Percentiles rank a stretch among this genome's conserved stretches.
phyloP scores from a whole-genome alignment of 2,113 vertebrate species.

The Synchiropus splendidus region DNA sequence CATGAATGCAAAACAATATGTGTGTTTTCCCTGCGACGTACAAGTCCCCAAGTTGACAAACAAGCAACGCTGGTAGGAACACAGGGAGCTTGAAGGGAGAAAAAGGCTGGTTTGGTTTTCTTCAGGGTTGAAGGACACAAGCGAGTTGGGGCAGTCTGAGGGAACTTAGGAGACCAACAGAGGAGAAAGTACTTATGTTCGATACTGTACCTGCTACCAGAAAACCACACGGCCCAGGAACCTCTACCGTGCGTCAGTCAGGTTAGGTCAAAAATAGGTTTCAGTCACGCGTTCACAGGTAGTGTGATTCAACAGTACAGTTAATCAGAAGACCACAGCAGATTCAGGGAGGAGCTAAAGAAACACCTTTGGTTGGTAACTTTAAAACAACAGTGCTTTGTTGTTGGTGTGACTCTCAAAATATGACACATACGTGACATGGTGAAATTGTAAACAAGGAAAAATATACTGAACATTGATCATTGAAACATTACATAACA shows the following conservation, averaged over 20 bases:
- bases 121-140: slow-evolving; percentile 28
- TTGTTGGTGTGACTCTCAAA: too few relatives aligned
- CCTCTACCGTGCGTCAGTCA: slow-evolving; percentile 72
- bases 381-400: too few relatives aligned
- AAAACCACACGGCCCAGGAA: slow-evolving; percentile 89
- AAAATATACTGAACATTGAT: too few relatives aligned
- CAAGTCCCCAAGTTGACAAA: neutral
- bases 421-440: too few relatives aligned
- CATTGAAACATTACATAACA: too few relatives aligned
- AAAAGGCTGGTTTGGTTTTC: slow-evolving; percentile 12
- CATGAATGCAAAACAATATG: too few relatives aligned
- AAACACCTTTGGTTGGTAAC: too few relatives aligned
- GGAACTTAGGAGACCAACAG: slow-evolving; percentile 26
- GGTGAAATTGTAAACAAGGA: too few relatives aligned
- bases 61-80: slow-evolving; percentile 17
- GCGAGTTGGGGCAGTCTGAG: slow-evolving; percentile 23
- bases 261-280: slow-evolving; percentile 63
- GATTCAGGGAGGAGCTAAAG: too few relatives aligned
- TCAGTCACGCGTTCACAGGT: slow-evolving; percentile 40
- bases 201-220: slow-evolving; percentile 83
- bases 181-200: slow-evolving; percentile 49
- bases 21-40: too few relatives aligned
- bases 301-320: slow-evolving; percentile 19
- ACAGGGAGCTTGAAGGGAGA: slow-evolving; percentile 25
- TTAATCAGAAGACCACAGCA: too few relatives aligned